Base-by-base conservation (phyloP, 2,797 vertebrate genomes). In the Xiphophorus birchmanni region DNA sequence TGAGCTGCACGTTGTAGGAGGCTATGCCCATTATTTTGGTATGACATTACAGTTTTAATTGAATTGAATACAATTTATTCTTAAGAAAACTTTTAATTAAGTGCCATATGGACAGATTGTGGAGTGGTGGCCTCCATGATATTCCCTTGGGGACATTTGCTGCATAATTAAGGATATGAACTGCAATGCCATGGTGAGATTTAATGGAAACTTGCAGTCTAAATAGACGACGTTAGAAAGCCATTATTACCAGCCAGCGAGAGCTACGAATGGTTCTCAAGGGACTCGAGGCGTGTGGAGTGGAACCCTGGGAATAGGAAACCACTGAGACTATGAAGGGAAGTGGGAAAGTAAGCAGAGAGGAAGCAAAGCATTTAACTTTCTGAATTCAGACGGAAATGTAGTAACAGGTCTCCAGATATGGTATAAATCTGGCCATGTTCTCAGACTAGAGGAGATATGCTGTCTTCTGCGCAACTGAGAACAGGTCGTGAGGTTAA, bases 81-180 rank as follows among this genome's bases (percentile, higher is more conserved):
- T 95, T 95, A 96, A 96, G 95, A 96, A 96, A 96, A 96, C 95
- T 96, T 96, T 96, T 96, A 96, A 96, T 96, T 95, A 96, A 96
- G 95, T 95, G 93, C 95, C 95, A 96, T 96, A 96, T 95, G 96
- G 95, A 95, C 95, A 96, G 94, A 96, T 94, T 95, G 95, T 94
- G 89, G 93, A 94, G 95, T 95, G 93, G 94, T 96, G 95, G 95
- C 95, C 95, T 95, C 93, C 91, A 73, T 94, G 90, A 93, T 94
- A 92, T 96, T 95, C 95, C 96, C 96, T 94, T 84, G 93, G 95
- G 96, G 93, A 95, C 92, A 94, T 94, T 95, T 93, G 94, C 92
- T 93, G 94, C 95, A 95, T 96, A 96, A 96, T 96, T 96, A 96
- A 95, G 94, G 95, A 95, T 95, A 95, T 96, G 96, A 96, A 96